Percentiles rank a stretch among this genome's conserved stretches.
phyloP scores from a whole-genome alignment of 2,888 invertebrate genomes.

The Pharmacophagus antenor region DNA sequence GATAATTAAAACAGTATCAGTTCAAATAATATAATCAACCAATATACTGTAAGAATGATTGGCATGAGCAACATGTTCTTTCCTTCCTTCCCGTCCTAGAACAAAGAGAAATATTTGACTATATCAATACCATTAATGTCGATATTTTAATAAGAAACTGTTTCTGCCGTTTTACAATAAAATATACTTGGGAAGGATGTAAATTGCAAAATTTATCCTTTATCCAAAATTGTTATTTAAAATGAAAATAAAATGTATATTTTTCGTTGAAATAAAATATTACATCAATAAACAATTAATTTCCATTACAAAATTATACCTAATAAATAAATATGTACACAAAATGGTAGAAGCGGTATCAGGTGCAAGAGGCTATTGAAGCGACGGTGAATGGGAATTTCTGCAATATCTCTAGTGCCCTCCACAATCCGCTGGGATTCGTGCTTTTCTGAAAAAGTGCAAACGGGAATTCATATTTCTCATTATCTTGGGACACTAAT shows the following conservation, averaged over 20 bases:
- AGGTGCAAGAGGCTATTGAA: slow-evolving; percentile 27
- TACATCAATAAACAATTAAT: too few species aligned
- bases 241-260: neutral
- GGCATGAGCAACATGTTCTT: too few species aligned
- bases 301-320: neutral
- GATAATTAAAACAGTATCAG: too few species aligned
- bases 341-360: slow-evolving; percentile 14
- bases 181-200: neutral
- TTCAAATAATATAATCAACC: neutral
- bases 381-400: slow-evolving; percentile 25
- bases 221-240: neutral
- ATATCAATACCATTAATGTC: neutral
- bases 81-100: neutral
- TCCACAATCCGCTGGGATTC: slow-evolving; percentile 22
- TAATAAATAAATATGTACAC: neutral
- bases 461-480: slow-evolving; percentile 11
- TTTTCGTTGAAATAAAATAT: too few species aligned
- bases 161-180: neutral
- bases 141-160: neutral
- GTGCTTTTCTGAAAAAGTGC: slow-evolving; percentile 18
- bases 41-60: too few species aligned
- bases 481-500: slow-evolving; percentile 6
- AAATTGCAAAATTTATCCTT: neutral
- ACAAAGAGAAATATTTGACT: neutral
- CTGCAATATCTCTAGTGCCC: slow-evolving; percentile 27